phyloP scores from a whole-genome alignment of 1,140 invertebrate species.

The Hylyphantes graminicola region DNA sequence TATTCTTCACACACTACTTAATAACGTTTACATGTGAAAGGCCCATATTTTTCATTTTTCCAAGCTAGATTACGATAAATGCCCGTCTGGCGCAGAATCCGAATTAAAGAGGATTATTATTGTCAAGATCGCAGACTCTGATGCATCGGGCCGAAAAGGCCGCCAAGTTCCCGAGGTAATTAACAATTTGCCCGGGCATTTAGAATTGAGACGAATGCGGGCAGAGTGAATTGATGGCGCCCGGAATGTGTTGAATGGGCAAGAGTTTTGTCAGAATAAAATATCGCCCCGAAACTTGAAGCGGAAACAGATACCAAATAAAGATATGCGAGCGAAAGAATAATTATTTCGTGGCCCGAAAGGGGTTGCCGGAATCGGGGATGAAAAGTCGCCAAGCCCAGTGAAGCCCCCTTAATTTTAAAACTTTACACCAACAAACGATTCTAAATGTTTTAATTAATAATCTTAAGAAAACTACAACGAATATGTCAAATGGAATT shows the following conservation, averaged over 20 bases:
- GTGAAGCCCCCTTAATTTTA: too few relatives aligned
- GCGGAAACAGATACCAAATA: conserved; percentile 59
- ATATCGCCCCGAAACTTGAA: conserved; percentile 56
- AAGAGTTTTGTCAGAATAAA: conserved; percentile 57
- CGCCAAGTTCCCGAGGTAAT: conserved; percentile 36
- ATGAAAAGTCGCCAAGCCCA: too few relatives aligned
- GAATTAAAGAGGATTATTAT: conserved; percentile 60
- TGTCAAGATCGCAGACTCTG: conserved; percentile 53
- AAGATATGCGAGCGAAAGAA: conserved; percentile 59
- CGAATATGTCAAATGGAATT: too few relatives aligned
- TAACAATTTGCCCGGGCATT: conserved; percentile 52
- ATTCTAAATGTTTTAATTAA: too few relatives aligned
- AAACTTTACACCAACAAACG: too few relatives aligned
- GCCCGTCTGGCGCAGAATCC: conserved; percentile 29
- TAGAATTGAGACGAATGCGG: conserved; percentile 56
- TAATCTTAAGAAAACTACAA: too few relatives aligned
- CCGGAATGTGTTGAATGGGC: conserved; percentile 59
- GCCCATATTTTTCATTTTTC: too few relatives aligned
- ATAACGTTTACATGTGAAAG: too few relatives aligned
- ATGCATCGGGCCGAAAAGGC: conserved; percentile 46
- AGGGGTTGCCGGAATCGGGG: neutral
- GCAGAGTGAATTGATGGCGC: conserved; percentile 53
- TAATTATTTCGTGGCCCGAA: conserved; percentile 45
- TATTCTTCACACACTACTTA: too few relatives aligned
- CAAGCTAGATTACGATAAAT: conserved; percentile 43